Evolutionary conservation across 2,888 invertebrate genomes (phyloP), one percentile per base, ranked within the genome.

Genomic region (Sceliomorpha sp.): DNA sequence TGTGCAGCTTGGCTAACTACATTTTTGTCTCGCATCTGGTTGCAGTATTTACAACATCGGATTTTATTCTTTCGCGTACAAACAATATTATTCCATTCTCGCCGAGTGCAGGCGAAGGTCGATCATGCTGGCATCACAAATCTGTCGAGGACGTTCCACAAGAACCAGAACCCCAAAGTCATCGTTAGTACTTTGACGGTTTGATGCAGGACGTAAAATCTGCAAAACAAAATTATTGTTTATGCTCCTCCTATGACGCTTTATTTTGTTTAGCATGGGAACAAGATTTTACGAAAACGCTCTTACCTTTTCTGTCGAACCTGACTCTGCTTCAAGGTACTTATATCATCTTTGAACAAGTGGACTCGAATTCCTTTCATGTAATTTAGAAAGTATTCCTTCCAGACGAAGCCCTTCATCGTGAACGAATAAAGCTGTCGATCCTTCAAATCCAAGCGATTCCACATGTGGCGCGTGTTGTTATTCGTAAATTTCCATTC

Each of bases 281-380:
- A n/a, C n/a, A n/a, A n/a, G n/a, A n/a, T n/a, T n/a, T n/a, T n/a
- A n/a, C n/a, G 7, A 15, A 37, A 48, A 47, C 24, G 24, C 27
- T 14, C 29, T 26, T 81, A 93, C 94, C 91, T 92, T 82, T 87
- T 90, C 87, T 90, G 89, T 77, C 91, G 90, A 44, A 89, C 90
- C 75, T 90, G 89, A 34, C 93, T 94, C 2, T 90, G 89, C 3
- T 92, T 91, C 44, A 95, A 85, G 0, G 92, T 93, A 50, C 91
- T 91, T 8, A 93, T 90, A 64, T 92, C 91, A 73, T 97, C 96
- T 81, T 96, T 96, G 75, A 95, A 91, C 48, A 97, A 86, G 84
- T 93, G 95, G 47, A 91, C 88, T 55, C 96, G 90, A 48, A 96
- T 91, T 1, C 97, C 97, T 42, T 89, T 89, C 20, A 95, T 88